These are phyloP conservation scores for Triplophysa bombifrons DNA, from an alignment of 2,797 vertebrate species.

Conservation along the genomic window DNA sequence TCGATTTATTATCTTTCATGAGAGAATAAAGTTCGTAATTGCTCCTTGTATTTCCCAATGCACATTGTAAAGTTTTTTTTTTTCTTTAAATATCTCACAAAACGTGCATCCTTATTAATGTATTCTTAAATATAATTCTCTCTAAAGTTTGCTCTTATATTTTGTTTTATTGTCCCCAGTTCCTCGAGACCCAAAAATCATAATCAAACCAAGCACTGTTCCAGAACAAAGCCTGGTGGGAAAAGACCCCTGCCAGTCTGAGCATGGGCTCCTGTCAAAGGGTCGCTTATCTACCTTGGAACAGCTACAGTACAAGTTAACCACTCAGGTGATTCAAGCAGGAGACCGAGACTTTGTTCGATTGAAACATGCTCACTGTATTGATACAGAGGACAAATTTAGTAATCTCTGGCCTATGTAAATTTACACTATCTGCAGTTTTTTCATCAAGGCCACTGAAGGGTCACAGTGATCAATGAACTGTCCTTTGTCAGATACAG, in stretches of 20 bases:
- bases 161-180: slow-evolving; percentile 35
- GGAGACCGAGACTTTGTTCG: background rate
- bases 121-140: no score
- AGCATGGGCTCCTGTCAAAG: slow-evolving; percentile 54
- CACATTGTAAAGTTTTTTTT: no score
- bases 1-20: no score
- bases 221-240: slow-evolving; percentile 34
- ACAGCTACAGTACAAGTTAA: slow-evolving; percentile 78
- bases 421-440: slow-evolving; percentile 24
- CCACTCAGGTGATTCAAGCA: slow-evolving; percentile 73
- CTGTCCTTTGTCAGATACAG: slow-evolving; percentile 35
- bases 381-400: slow-evolving; percentile 12
- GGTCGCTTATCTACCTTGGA: slow-evolving; percentile 75
- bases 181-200: slow-evolving; percentile 44
- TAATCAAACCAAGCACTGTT: slow-evolving; percentile 40
- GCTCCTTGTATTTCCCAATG: no score
- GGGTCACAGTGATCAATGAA: slow-evolving; percentile 44
- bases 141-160: no score
- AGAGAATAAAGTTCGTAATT: no score
- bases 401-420: slow-evolving; percentile 35
- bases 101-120: no score
- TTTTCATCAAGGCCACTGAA: slow-evolving; percentile 54
- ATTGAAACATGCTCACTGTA: slow-evolving; percentile 4
- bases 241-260: slow-evolving; percentile 50
- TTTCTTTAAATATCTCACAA: no score